Base-by-base conservation (phyloP, 2,888 invertebrate genomes). In the Morinoia aosen region DNA sequence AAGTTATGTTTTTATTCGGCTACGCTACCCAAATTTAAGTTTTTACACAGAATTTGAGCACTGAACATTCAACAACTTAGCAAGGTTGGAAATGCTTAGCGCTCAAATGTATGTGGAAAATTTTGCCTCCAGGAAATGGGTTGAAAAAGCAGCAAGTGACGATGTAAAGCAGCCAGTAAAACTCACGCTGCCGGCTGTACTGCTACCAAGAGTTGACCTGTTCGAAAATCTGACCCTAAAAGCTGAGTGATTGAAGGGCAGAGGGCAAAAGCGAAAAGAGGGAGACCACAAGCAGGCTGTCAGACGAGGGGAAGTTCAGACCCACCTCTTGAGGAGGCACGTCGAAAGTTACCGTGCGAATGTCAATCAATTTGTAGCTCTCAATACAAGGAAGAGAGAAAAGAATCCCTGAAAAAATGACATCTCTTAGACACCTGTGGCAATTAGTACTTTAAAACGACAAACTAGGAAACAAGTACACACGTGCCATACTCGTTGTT, bases 311-410 rank as follows among this genome's bases (percentile, higher is more conserved):
- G 33, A 76, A 16, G 33, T 33, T 76, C 33, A 33, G 12, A 76
- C 96, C 97, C 98, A 99, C 99, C 98, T 99, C 99, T 98, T 99
- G 99, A 0, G 99, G 99, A 95, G 99, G 99, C 95, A 99, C 99
- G 97, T 99, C 99, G 97, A 99, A 99, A 0, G 99, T 99, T 19
- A 98, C 95, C 33, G 99, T 99, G 95, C 99, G 98, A 96, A 99
- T 98, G 97, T 99, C 99, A 64, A 99, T 99, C 96, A 99, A 98
- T 58, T 99, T 98, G 97, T 99, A 99, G 91, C 98, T 98, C 97
- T 99, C 99, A 97, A 99, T 99, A 97, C 99, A 99, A 0, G 99
- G 99, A 96, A 99, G 98, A 96, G 99, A 99, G 98, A 99, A 99
- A 97, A 99, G 99, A 97, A 99, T 99, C 96, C 99, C 99, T 99